Conservation (phyloP, 2,113 vertebrate genomes). For the Probosciger aterrimus region DNA sequence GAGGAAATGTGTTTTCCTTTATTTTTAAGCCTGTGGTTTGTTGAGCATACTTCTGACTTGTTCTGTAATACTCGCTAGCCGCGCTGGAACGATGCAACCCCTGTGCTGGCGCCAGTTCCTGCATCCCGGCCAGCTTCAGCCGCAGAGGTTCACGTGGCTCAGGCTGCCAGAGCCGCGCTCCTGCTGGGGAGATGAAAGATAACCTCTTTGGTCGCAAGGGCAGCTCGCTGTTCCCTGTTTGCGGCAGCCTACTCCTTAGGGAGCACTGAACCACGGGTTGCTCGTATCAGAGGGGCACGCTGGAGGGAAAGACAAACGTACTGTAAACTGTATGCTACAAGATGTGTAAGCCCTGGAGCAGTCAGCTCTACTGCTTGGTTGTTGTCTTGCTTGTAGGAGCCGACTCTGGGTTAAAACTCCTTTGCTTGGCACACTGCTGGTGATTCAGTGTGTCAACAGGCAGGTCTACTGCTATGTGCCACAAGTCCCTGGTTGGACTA, state of each 20-base stretch:
- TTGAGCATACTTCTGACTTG: conserved; percentile 12
- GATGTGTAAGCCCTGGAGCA: neutral
- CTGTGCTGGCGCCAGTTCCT: neutral
- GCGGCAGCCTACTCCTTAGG: neutral
- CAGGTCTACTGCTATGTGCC: rapidly evolving
- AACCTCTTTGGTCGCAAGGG: rapidly evolving
- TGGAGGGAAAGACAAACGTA: neutral
- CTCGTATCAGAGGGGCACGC: neutral
- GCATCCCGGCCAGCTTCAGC: neutral
- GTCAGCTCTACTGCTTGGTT: rapidly evolving
- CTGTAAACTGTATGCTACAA: rapidly evolving
- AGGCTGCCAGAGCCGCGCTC: rapidly evolving
- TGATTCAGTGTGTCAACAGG: neutral
- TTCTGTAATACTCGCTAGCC: neutral
- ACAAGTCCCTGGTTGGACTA: neutral
- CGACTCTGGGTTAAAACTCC: neutral
- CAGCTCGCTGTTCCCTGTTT: rapidly evolving
- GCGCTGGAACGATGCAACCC: rapidly evolving
- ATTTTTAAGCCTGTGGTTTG: conserved; percentile 46
- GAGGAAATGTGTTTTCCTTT: conserved; percentile 35
- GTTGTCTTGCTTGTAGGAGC: neutral
- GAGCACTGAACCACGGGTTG: rapidly evolving
- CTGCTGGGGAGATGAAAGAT: neutral
- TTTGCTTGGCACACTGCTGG: rapidly evolving
- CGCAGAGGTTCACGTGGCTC: neutral